Base-by-base conservation (phyloP, 2,888 invertebrate species). In the Oscheius sp. region DNA sequence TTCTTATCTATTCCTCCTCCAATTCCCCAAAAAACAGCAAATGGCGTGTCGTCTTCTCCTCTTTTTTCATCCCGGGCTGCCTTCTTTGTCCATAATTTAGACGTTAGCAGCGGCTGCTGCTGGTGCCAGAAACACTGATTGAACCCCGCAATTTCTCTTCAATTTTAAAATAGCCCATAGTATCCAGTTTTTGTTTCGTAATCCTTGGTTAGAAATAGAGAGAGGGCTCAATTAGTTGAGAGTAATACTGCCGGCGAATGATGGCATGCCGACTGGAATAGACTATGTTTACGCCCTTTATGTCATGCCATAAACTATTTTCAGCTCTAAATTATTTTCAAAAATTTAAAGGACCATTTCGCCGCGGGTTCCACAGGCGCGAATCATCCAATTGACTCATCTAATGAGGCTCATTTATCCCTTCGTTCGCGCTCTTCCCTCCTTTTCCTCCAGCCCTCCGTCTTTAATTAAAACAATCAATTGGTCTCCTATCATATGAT, bases 321-420 rank as follows among this genome's bases (percentile, higher is more conserved):
- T 27, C 27, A 29, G 2, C 16, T 23, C 27, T 16, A 29, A 0
- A 27, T n/a, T 29, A 23, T 58, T 58, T 12, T 58, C 29, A n/a
- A 58, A 58, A 49, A 7, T 49, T 18, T n/a, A 7, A 35, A 35
- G 3, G 35, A 6, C 35, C 35, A 9, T 6, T 9, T 9, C 35
- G 9, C 3, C 35, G 35, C 5, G 5, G 5, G 35, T 35, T 35
- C n/a, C n/a, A n/a, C n/a, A 35, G 49, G 49, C 49, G 49, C 35
- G 35, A 35, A n/a, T 49, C 49, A 49, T 58, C 16, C 25, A 58
- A 27, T 58, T 29, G 16, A 21, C 27, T 58, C 35, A 9, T 3
- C 61, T 61, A 61, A 61, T 61, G 61, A 61, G 61, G 61, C 43
- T 61, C 61, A 61, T 61, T 61, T 61, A 61, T 61, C 43, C 61